A percentile compares a stretch with the other conserved stretches of the same genome.
phyloP scores from a whole-genome alignment of 2,113 vertebrate species.

The Fulmarus glacialis region DNA sequence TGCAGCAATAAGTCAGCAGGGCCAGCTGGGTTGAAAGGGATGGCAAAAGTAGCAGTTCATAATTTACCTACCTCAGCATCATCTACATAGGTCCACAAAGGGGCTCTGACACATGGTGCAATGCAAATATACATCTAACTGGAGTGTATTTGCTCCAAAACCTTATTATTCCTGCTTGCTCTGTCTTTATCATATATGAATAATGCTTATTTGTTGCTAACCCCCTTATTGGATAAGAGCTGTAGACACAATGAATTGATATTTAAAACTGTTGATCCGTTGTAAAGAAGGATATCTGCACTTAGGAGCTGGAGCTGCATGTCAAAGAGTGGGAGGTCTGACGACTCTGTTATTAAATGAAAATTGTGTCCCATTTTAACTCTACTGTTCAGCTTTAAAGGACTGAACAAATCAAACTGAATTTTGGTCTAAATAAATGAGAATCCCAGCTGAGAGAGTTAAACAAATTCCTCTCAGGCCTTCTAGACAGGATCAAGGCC shows the following conservation, averaged over 20 bases:
- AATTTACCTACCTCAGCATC: neutral
- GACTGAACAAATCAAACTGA: neutral
- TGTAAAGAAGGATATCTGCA: neutral
- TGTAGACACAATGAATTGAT: neutral
- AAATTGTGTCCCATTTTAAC: neutral
- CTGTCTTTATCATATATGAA: neutral
- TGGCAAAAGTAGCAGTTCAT: neutral
- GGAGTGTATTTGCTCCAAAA: neutral
- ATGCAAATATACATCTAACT: neutral
- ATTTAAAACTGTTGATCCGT: neutral
- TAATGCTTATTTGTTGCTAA: neutral
- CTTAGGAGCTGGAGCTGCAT: neutral
- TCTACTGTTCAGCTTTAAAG: neutral
- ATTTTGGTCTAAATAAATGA: slow-evolving; percentile 19
- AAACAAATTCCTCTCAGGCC: neutral
- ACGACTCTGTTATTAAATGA: neutral
- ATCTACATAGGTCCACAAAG: neutral
- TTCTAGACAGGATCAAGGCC: neutral
- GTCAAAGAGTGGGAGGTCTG: neutral
- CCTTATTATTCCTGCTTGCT: neutral
- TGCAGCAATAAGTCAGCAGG: neutral
- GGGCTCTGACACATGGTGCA: neutral
- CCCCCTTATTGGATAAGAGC: neutral
- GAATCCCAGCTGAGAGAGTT: neutral
- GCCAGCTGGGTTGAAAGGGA: neutral